A percentile compares a stretch with the other conserved stretches of the same genome.
Evolutionary conservation across 1,140 invertebrate genomes (phyloP).

Genomic region (Scaptodrosophila lebanonensis): DNA sequence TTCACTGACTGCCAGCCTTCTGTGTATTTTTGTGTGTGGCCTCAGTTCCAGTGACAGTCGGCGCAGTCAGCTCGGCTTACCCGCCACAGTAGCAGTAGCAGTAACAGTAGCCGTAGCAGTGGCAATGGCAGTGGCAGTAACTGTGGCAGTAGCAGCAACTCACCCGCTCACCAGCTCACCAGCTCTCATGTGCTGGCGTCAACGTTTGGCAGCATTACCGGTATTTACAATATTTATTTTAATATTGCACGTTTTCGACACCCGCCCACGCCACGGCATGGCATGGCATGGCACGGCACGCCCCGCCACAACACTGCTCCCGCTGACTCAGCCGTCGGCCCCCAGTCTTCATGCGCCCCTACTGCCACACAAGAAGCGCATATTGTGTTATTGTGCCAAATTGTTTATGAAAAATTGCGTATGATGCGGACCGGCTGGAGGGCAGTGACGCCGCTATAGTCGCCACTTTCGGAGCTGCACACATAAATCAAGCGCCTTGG

Average conservation of each 20-base stretch:
- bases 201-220: constrained; percentile 64
- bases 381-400: constrained; percentile 69
- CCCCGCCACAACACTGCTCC: too few relatives aligned
- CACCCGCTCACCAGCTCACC: constrained; percentile 22
- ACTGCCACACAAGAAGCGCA: constrained; percentile 13
- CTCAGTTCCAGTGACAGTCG: too few relatives aligned
- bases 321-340: not conserved
- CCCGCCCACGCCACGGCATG: too few relatives aligned
- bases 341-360: constrained; percentile 5
- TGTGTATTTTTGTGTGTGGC: too few relatives aligned
- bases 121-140: constrained; percentile 5
- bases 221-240: constrained; percentile 73
- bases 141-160: constrained; percentile 53
- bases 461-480: constrained; percentile 57
- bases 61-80: too few relatives aligned
- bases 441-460: constrained; percentile 14
- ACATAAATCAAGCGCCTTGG: constrained; percentile 69
- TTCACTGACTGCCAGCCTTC: too few relatives aligned
- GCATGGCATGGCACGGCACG: too few relatives aligned
- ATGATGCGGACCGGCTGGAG: constrained; percentile 33
- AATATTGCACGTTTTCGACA: constrained; percentile 40
- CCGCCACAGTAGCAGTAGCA: too few relatives aligned
- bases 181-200: constrained; percentile 4
- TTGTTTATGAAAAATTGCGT: constrained; percentile 76
- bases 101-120: not conserved